Conservation (phyloP, 2,113 vertebrate genomes). For the Riparia riparia region DNA sequence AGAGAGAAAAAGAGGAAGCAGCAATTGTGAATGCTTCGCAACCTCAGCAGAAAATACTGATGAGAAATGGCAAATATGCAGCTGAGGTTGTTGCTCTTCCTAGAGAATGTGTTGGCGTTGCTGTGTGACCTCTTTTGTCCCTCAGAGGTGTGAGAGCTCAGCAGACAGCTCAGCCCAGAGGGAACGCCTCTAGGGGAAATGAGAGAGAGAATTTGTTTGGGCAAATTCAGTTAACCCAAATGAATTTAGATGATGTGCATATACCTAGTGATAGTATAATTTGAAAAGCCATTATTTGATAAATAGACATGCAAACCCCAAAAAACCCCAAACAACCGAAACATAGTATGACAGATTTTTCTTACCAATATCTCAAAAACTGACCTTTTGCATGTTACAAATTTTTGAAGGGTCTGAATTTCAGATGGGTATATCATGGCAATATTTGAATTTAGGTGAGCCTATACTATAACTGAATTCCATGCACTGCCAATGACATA, state of each 20-base stretch:
- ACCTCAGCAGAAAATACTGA: slow-evolving; percentile 20
- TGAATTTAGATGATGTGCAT: background rate
- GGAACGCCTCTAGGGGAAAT: background rate
- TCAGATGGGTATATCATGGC: background rate
- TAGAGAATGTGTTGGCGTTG: accelerated
- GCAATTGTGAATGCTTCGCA: background rate
- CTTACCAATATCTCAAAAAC: background rate
- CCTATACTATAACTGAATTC: background rate
- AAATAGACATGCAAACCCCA: background rate
- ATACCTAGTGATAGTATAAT: background rate
- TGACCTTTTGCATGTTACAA: background rate
- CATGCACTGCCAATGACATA: background rate
- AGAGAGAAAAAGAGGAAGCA: slow-evolving; percentile 1
- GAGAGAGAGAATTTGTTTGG: background rate
- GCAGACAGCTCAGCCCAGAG: background rate
- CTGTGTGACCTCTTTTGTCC: background rate
- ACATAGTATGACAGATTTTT: background rate
- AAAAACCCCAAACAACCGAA: accelerated
- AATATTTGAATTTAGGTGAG: background rate
- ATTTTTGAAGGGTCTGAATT: background rate
- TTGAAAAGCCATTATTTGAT: background rate
- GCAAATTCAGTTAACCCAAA: background rate
- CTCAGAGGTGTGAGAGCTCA: background rate
- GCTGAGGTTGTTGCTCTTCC: background rate
- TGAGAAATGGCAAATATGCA: background rate